Percentiles rank a stretch among this genome's conserved stretches.
Evolutionary conservation across 2,888 invertebrate species (phyloP).

Genomic region (Ichneumon xanthorius): DNA sequence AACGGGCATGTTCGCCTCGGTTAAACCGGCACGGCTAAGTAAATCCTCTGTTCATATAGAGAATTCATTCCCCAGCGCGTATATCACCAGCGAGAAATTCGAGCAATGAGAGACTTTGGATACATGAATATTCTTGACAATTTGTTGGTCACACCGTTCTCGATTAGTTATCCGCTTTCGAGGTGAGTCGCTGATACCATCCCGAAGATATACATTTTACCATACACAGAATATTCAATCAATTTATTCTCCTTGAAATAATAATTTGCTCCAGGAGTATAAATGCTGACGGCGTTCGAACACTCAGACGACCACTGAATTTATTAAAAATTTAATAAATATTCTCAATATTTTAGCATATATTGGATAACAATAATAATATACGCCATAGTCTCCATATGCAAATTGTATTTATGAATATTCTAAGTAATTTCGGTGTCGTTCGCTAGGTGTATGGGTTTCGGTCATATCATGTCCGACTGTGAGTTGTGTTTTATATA

Average conservation of each 20-base stretch:
- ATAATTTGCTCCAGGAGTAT: not conserved
- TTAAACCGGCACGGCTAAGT: slow-evolving; percentile 45
- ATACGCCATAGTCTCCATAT: slow-evolving; percentile 37
- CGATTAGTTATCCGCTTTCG: not conserved
- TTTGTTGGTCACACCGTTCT: slow-evolving; percentile 24
- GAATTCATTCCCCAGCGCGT: slow-evolving; percentile 20
- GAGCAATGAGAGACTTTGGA: not conserved
- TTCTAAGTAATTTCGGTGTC: slow-evolving; percentile 55
- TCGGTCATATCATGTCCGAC: not conserved
- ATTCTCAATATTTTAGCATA: not conserved
- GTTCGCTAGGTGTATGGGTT: slow-evolving; percentile 20
- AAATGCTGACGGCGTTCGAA: not conserved
- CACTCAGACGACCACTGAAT: not conserved
- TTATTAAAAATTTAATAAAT: too few relatives aligned
- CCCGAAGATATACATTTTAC: not conserved
- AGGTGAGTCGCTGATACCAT: not conserved
- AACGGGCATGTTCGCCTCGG: slow-evolving; percentile 22
- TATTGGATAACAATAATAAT: not conserved
- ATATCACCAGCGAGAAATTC: not conserved
- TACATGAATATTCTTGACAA: slow-evolving; percentile 41
- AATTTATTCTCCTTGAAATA: slow-evolving; percentile 10
- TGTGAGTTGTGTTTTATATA: slow-evolving; percentile 22
- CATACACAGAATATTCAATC: not conserved
- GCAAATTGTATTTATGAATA: slow-evolving; percentile 59
- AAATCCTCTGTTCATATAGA: slow-evolving; percentile 52